Base-by-base conservation (phyloP, 2,888 invertebrate species). In the Omphaloscelis lunosa region DNA sequence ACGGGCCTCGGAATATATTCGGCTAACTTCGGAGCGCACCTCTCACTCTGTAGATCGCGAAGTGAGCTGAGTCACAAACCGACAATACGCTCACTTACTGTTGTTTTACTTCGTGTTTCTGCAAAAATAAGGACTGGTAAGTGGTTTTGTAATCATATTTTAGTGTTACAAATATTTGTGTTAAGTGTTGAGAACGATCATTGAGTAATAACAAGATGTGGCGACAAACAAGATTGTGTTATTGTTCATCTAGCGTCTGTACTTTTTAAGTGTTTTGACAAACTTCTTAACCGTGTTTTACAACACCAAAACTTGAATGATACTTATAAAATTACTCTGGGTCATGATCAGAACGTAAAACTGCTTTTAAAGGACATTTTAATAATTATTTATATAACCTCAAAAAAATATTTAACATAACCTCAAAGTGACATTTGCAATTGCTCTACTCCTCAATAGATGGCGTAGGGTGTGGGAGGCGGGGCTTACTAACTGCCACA, bases 11-110 rank as follows among this genome's bases (percentile, higher is more conserved):
- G 87, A 85, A 84, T 70, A 77, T 87, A 85, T 85, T 95, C 94
- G 94, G 93, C 91, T 89, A 90, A 89, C 92, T 92, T 94, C 96
- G 95, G 91, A 90, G 84, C 90, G 89, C 89, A 86, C 79, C 80
- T 87, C 90, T 89, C 92, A 84, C 89, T 91, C 93, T 91, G 89
- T 88, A 90, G 85, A 81, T 93, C 90, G 93, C 92, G 95, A 94
- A 91, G 93, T 93, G 95, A 94, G 89, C 93, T 95, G 96, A 95
- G 96, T 94, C 93, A 96, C 83, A 82, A 86, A 58, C 63, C 45
- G 53, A 69, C 95, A 95, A 91, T 80, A 85, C 77, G 58, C 80
- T 77, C 65, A 79, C 68, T 65, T 84, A 72, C 73, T 80, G 45
- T 84, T 81, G 76, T 82, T 88, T 82, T 86, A 87, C 88, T 88